These are phyloP conservation scores for Leptodactylus fuscus DNA, from an alignment of 2,113 vertebrate species.

Conservation along the genomic window DNA sequence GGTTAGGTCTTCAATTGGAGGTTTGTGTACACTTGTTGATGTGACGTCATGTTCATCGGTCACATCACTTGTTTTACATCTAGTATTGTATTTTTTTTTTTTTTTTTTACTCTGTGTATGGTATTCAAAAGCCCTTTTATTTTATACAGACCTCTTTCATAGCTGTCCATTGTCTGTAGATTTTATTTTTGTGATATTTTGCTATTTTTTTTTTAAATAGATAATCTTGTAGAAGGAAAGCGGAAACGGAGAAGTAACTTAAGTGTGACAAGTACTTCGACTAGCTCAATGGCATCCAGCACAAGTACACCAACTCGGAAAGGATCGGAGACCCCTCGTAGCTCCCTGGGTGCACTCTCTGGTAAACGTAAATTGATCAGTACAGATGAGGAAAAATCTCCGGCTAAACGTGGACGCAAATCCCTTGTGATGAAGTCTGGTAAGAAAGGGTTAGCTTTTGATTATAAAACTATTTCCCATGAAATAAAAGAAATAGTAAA, in stretches of 20 bases:
- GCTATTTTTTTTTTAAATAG: constrained; percentile 70
- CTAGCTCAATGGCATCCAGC: constrained; percentile 74
- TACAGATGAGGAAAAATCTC: constrained; percentile 80
- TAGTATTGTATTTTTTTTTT: too few species aligned
- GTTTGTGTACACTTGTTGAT: too few species aligned
- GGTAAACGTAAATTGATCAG: constrained; percentile 86
- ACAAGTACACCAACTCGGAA: constrained; percentile 76
- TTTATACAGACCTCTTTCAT: neutral
- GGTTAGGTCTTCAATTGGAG: too few species aligned
- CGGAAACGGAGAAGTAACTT: constrained; percentile 82
- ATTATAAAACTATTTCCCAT: too few species aligned
- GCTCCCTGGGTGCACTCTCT: constrained; percentile 66
- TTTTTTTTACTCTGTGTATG: too few species aligned
- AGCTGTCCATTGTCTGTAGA: too few species aligned
- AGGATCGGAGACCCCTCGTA: constrained; percentile 69
- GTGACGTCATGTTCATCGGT: too few species aligned
- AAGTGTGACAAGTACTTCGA: constrained; percentile 72
- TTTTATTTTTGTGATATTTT: neutral
- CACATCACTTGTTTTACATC: too few species aligned
- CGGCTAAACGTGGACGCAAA: constrained; percentile 90
- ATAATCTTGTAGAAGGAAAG: constrained; percentile 98
- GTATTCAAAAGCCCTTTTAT: neutral
- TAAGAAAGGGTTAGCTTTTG: constrained; percentile 66
- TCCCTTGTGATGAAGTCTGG: constrained; percentile 77
- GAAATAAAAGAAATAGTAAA: too few species aligned